Evolutionary conservation across 2,797 vertebrate genomes (phyloP).

Genomic region (Chiroxiphia lanceolata): DNA sequence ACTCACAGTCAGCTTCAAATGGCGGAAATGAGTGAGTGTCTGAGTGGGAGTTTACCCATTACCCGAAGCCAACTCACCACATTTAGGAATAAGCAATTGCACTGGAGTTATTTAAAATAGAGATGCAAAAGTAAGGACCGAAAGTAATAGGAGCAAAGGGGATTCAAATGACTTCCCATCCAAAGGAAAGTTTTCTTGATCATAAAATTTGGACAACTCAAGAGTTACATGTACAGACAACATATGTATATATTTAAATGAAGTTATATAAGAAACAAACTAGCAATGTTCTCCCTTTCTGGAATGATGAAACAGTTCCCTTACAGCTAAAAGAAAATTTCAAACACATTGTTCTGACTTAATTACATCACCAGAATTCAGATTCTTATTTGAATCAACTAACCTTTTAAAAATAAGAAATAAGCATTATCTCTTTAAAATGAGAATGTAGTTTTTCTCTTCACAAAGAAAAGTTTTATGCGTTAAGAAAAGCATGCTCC

Average conservation of each 20-base stretch:
- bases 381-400: neutral
- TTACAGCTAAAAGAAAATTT: neutral
- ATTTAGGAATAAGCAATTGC: neutral
- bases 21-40: accelerated
- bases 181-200: neutral
- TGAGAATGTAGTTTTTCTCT: neutral
- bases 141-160: neutral
- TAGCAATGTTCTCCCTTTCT: neutral
- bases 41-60: neutral
- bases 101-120: neutral
- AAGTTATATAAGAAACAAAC: neutral
- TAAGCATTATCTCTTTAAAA: neutral
- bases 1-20: neutral
- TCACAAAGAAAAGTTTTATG: accelerated
- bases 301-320: neutral
- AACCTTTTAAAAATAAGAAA: neutral
- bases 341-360: neutral
- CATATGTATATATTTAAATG: neutral
- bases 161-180: neutral
- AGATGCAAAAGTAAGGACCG: neutral
- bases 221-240: neutral
- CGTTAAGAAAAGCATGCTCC: neutral
- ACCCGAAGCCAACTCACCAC: neutral
- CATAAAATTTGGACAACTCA: neutral
- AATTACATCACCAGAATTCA: neutral